Conservation (phyloP, 1,140 invertebrate species). For the Galleria mellonella region DNA sequence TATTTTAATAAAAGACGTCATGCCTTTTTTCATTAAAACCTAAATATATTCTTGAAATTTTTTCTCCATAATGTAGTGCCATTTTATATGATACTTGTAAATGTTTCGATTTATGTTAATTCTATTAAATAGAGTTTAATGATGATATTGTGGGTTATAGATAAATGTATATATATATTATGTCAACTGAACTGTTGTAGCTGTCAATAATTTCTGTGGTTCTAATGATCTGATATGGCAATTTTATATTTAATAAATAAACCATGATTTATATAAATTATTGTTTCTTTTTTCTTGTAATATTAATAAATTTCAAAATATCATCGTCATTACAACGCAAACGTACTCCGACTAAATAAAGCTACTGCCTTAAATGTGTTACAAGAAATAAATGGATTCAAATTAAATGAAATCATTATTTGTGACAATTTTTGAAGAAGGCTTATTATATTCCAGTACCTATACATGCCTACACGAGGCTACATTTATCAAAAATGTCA, state of each 20-base stretch:
- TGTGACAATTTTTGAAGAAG: too few relatives aligned
- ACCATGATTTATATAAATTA: constrained; percentile 46
- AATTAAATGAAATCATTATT: too few relatives aligned
- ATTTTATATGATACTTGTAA: constrained; percentile 50
- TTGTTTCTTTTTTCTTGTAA: constrained; percentile 10
- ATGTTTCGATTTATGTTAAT: constrained; percentile 51
- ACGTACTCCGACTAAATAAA: too few relatives aligned
- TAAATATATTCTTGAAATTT: constrained; percentile 4
- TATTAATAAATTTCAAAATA: too few relatives aligned
- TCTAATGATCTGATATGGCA: constrained; percentile 46
- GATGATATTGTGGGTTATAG: constrained; percentile 23
- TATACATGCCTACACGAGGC: too few relatives aligned
- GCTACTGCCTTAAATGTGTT: too few relatives aligned
- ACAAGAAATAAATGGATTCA: too few relatives aligned
- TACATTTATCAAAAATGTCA: too few relatives aligned
- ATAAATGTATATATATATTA: constrained; percentile 13
- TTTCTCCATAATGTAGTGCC: constrained; percentile 26
- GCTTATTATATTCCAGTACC: too few relatives aligned
- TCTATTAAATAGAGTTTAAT: constrained; percentile 65
- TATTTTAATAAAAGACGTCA: too few relatives aligned
- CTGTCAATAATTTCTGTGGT: constrained; percentile 40
- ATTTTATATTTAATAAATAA: constrained; percentile 67
- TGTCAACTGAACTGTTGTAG: constrained; percentile 44
- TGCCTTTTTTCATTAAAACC: too few relatives aligned
- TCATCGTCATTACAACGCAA: too few relatives aligned